Base-by-base conservation (phyloP, 2,797 vertebrate species). In the Periophthalmus magnuspinnatus region DNA sequence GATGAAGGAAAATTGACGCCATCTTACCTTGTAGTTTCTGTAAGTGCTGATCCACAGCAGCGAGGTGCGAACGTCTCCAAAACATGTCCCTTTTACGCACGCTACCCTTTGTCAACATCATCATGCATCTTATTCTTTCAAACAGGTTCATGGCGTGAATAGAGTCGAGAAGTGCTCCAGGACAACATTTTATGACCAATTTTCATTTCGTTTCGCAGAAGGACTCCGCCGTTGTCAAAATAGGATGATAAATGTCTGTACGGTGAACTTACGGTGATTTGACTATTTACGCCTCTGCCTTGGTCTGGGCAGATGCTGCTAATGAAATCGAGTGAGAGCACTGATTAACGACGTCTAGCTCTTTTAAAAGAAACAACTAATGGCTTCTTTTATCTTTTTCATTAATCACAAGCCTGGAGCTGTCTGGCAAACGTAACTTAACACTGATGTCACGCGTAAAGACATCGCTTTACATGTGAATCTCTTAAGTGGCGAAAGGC, bases 191-290 rank as follows among this genome's bases (percentile, higher is more conserved):
- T 45, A 14, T 14, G 45, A 33, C 19, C 69, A 58, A 48, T 71
- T 77, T 73, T 11, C 66, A 64, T 65, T 41, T 33, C 36, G 3
- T 45, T 28, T 69, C 21, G 52, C 34, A 56, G 73, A 55, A 71
- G 75, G 78, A 67, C 75, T 55, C 60, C 61, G 6, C n/a, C 22
- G 33, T 62, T 81, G 74, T 78, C 80, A 85, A 65, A 58, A 82
- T 71, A 48, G 67, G 50, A 74, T 88, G 88, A 86, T 79, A 66
- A 82, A 90, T 79, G 73, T 63, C 63, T n/a, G 3, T 69, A 60
- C 68, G 50, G 62, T 68, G 81, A 75, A 72, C 78, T 32, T 66
- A n/a, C n/a, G n/a, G n/a, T 69, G 22, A 83, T 75, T 62, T 63
- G 32, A 48, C 68, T 80, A 73, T 91, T 88, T 88, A 79, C 77